Evolutionary conservation across 1,140 invertebrate species (phyloP).

Genomic region (Parasteatoda tepidariorum): DNA sequence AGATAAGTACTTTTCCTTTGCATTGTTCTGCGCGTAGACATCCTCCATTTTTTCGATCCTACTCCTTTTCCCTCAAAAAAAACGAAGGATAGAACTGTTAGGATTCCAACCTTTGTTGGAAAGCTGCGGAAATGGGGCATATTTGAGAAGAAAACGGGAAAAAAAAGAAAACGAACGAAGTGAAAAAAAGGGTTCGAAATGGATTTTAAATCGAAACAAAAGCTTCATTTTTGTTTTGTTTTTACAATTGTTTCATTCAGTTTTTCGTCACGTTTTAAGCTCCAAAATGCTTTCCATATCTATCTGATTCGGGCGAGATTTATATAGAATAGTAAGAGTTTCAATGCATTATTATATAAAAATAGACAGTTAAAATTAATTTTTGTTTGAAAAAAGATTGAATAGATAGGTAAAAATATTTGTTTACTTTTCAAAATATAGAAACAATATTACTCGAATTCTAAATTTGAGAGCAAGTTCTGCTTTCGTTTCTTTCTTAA

Average conservation of each 20-base stretch:
- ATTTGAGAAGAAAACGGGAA: neutral
- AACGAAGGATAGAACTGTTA: neutral
- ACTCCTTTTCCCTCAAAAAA: constrained; percentile 5
- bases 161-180: neutral
- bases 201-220: constrained; percentile 38
- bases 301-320: no score
- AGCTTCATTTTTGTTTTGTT: constrained; percentile 5
- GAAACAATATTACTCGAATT: no score
- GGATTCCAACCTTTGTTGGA: constrained; percentile 40
- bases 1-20: neutral
- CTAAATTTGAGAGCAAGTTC: no score
- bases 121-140: constrained; percentile 31
- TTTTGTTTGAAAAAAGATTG: no score
- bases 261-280: no score
- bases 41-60: neutral
- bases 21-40: constrained; percentile 6
- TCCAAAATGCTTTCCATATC: no score
- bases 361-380: no score
- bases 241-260: neutral
- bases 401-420: no score
- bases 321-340: no score
- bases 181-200: constrained; percentile 14
- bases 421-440: no score
- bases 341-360: no score
- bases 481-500: no score